Evolutionary conservation across 2,888 invertebrate genomes (phyloP).

Genomic region (Plagiodera versicolora): DNA sequence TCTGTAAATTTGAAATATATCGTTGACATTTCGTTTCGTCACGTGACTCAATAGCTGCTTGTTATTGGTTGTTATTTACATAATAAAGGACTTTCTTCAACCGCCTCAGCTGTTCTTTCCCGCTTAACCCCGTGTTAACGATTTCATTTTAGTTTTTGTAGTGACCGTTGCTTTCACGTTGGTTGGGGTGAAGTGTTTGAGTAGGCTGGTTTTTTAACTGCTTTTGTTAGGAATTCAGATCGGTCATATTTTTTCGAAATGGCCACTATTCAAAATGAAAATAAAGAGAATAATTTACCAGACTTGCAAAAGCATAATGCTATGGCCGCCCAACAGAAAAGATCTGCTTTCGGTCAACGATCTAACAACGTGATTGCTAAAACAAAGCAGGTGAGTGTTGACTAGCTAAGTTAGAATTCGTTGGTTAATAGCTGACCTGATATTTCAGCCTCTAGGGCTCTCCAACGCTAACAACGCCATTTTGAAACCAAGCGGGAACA

Average conservation of each 20-base stretch:
- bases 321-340: constrained; percentile 54
- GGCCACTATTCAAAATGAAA: constrained; percentile 76
- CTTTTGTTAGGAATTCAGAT: neutral
- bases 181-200: constrained; percentile 4
- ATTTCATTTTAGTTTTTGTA: neutral
- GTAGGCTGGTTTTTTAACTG: neutral
- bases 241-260: constrained; percentile 50
- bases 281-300: constrained; percentile 71
- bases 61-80: constrained; percentile 6
- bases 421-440: constrained; percentile 10
- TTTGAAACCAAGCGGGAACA: constrained; percentile 14
- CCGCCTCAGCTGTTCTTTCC: constrained; percentile 34
- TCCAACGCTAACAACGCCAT: constrained; percentile 15
- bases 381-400: constrained; percentile 42
- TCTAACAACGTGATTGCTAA: constrained; percentile 35
- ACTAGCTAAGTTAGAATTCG: neutral
- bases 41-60: neutral
- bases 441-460: constrained; percentile 35
- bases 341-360: constrained; percentile 66
- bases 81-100: constrained; percentile 19
- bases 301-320: constrained; percentile 52
- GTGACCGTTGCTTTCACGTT: constrained; percentile 22
- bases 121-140: constrained; percentile 30
- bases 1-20: neutral
- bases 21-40: neutral